Conservation (phyloP, 2,888 invertebrate genomes). For the Nomada flava region DNA sequence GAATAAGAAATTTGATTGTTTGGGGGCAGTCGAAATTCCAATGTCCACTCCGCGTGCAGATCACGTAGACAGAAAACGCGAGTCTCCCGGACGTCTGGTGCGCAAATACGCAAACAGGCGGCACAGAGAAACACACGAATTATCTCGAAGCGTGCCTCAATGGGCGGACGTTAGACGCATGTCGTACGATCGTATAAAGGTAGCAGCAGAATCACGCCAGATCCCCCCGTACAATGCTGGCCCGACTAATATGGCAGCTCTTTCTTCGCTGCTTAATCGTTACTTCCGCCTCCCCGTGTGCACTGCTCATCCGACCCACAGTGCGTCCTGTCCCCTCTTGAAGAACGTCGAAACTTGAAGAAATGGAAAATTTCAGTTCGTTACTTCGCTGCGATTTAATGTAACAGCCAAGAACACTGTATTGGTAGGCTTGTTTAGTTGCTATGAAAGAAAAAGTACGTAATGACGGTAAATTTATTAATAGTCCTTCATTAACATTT, state of each 20-base stretch:
- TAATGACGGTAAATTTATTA: neutral
- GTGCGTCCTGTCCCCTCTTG: constrained; percentile 38
- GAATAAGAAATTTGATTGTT: neutral
- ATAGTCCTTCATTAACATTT: neutral
- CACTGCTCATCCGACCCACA: constrained; percentile 48
- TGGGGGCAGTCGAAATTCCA: neutral
- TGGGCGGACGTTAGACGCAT: constrained; percentile 83
- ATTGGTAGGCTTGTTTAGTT: neutral
- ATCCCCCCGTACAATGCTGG: constrained; percentile 78
- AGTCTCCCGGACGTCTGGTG: constrained; percentile 8
- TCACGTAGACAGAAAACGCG: neutral
- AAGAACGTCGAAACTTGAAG: neutral
- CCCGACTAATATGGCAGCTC: constrained; percentile 80
- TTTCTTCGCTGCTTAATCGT: constrained; percentile 83
- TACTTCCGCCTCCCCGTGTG: constrained; percentile 79
- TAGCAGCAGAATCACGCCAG: constrained; percentile 84
- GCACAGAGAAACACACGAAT: constrained; percentile 78
- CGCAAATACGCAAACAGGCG: constrained; percentile 16
- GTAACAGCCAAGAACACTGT: neutral
- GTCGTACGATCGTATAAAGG: constrained; percentile 91
- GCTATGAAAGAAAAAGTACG: neutral
- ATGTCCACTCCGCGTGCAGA: constrained; percentile 12
- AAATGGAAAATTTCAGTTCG: neutral
- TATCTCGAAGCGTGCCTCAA: constrained; percentile 81
- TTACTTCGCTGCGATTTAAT: neutral